Conservation (phyloP, 2,113 vertebrate genomes). For the Eidolon helvum region DNA sequence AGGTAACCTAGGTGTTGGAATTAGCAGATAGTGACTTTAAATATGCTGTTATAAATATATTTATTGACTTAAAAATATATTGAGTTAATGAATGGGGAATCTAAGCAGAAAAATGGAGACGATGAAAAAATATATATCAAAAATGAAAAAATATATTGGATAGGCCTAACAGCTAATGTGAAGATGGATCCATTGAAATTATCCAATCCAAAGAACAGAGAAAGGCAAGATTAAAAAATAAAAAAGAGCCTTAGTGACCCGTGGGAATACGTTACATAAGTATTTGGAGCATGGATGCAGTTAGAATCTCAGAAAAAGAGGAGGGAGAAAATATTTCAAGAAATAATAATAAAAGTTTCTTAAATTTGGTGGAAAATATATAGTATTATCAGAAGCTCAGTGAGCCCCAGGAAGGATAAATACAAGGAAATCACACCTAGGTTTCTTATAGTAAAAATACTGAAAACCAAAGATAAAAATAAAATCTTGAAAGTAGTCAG, state of each 20-base stretch:
- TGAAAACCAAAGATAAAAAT: constrained; percentile 23
- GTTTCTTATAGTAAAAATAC: neutral
- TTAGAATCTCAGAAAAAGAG: neutral
- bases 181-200: constrained; percentile 2
- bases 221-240: neutral
- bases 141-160: constrained; percentile 14
- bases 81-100: neutral
- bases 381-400: neutral
- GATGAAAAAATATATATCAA: constrained; percentile 22
- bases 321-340: neutral
- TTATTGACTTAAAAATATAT: constrained; percentile 14
- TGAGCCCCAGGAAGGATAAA: neutral
- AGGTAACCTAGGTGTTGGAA: neutral
- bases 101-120: constrained; percentile 12
- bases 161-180: neutral
- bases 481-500: neutral
- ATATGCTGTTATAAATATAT: neutral
- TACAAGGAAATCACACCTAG: neutral
- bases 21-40: constrained; percentile 35
- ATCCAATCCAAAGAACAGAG: neutral
- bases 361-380: neutral
- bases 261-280: neutral
- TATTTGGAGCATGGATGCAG: neutral
- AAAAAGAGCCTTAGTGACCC: neutral
- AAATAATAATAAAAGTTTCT: neutral